Evolutionary conservation across 1,140 invertebrate species (phyloP).

Genomic region (Agraylea sexmaculata): DNA sequence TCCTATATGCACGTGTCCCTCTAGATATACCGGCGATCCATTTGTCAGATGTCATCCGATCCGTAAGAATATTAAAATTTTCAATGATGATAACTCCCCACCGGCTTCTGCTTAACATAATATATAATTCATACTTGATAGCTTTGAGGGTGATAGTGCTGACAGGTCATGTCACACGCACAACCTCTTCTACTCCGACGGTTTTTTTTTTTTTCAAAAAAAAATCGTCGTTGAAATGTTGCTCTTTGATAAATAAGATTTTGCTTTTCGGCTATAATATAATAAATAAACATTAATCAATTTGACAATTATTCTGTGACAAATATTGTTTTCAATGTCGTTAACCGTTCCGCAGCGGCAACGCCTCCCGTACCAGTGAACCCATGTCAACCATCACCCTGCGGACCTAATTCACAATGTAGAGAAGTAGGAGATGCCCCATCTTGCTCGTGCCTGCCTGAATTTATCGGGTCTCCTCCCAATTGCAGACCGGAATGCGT

Average conservation of each 20-base stretch:
- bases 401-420: constrained; percentile 61
- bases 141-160: too few relatives aligned
- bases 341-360: constrained; percentile 27
- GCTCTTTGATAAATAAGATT: not conserved
- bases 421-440: constrained; percentile 47
- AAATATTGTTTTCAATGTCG: too few relatives aligned
- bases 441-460: constrained; percentile 55
- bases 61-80: constrained; percentile 30
- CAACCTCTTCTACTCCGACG: not conserved
- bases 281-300: too few relatives aligned
- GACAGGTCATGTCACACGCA: too few relatives aligned
- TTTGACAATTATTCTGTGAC: too few relatives aligned
- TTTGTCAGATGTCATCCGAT: constrained; percentile 40
- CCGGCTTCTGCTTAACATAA: not conserved
- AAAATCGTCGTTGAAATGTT: constrained; percentile 16
- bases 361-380: constrained; percentile 31
- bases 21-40: constrained; percentile 47
- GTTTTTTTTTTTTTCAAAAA: constrained; percentile 18
- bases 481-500: constrained; percentile 67
- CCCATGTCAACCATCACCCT: constrained; percentile 56
- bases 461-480: constrained; percentile 60
- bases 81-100: too few relatives aligned
- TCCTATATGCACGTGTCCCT: constrained; percentile 48
- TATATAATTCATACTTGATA: not conserved
- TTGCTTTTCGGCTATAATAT: too few relatives aligned